Percentiles rank a stretch among this genome's conserved stretches.
Conservation (phyloP, 2,888 invertebrate species). For the Pollenia amentaria region DNA sequence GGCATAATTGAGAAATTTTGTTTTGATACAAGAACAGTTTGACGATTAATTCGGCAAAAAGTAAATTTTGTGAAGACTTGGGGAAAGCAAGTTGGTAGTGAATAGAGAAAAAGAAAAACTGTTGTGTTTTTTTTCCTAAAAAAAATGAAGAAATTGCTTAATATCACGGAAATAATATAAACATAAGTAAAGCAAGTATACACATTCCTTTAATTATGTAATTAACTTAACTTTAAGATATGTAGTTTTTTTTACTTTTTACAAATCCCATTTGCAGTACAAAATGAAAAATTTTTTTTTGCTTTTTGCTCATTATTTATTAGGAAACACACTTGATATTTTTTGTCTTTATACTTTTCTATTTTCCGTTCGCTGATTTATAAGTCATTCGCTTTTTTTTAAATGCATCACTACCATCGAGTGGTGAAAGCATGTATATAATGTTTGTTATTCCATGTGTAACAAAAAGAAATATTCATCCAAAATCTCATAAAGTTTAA, state of each 20-base stretch:
- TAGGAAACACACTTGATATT: constrained; percentile 9
- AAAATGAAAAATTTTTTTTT: neutral
- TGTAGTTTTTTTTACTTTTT: neutral
- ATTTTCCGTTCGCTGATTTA: neutral
- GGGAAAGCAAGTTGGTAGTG: neutral
- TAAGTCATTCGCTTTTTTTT: neutral
- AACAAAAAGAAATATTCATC: too few species aligned
- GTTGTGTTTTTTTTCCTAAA: too few species aligned
- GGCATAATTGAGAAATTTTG: neutral
- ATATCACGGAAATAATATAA: too few species aligned
- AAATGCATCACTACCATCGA: too few species aligned
- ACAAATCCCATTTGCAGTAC: constrained; percentile 11
- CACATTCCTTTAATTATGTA: too few species aligned
- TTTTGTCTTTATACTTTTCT: neutral
- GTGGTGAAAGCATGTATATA: too few species aligned
- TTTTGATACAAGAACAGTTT: neutral
- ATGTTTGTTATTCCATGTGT: too few species aligned
- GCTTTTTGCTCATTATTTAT: constrained; percentile 11
- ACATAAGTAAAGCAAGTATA: too few species aligned
- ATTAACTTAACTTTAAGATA: too few species aligned
- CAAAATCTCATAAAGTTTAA: too few species aligned
- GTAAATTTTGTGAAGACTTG: neutral
- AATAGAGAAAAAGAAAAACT: neutral
- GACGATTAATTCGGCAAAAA: neutral
- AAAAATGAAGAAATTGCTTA: too few species aligned